These are phyloP conservation scores for Cyphomyrmex costatus DNA, from an alignment of 1,140 invertebrate species.

Conservation along the genomic window DNA sequence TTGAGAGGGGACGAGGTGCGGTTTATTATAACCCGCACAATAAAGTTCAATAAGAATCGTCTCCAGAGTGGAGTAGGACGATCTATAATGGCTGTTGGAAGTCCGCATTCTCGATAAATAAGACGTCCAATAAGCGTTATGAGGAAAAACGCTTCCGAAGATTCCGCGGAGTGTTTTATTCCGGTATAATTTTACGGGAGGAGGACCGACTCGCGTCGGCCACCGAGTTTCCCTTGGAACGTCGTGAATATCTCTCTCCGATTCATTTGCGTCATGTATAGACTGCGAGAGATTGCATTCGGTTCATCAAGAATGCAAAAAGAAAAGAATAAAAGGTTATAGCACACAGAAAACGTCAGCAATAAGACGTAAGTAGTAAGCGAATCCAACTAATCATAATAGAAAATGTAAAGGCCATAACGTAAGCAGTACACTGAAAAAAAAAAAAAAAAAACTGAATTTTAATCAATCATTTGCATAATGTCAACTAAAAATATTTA, in stretches of 20 bases:
- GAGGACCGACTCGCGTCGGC: neutral
- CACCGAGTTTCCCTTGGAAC: neutral
- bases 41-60: slow-evolving; percentile 66
- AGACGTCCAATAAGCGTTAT: slow-evolving; percentile 32
- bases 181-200: slow-evolving; percentile 19
- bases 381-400: no score
- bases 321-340: neutral
- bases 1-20: slow-evolving; percentile 16
- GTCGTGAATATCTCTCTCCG: neutral
- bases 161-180: slow-evolving; percentile 2
- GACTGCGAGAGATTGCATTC: neutral
- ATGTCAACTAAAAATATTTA: no score
- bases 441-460: no score
- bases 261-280: neutral
- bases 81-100: slow-evolving; percentile 34
- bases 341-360: no score
- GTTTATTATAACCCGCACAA: slow-evolving; percentile 70
- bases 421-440: no score
- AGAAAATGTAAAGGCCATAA: no score
- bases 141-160: slow-evolving; percentile 9
- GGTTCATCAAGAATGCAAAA: neutral
- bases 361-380: no score
- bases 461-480: no score
- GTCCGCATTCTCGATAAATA: slow-evolving; percentile 38
- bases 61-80: slow-evolving; percentile 46